Evolutionary conservation across 2,797 vertebrate species (phyloP), one percentile per base, ranked within the genome.

Genomic region (Sebastes iracundus): DNA sequence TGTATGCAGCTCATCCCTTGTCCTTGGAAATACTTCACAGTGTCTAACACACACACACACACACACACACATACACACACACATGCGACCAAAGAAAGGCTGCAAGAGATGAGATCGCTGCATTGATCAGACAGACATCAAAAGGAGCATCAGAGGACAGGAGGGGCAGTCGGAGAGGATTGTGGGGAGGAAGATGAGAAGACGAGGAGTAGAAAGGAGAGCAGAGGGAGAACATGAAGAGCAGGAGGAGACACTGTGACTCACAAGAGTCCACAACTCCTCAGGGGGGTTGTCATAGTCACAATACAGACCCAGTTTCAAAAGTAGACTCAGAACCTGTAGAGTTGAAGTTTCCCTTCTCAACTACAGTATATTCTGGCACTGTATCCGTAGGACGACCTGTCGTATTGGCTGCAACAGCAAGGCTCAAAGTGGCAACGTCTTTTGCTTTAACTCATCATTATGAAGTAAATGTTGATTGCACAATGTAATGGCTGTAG

Each of bases 121-220:
- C 71, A 14, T 52, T 14, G 61, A 46, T 38, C 18, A 33, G 22
- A 14, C 42, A 22, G 55, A 89, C 69, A 77, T 85, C 65, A 85
- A 77, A 79, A 69, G 49, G 2, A 32, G 32, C 66, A 65, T 63
- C 58, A 79, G 75, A 71, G 59, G 23, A 30, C 35, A 27, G 42
- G 32, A 42, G 60, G 23, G 25, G 53, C 75, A 23, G 71, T 16
- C 74, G 22, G 58, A 58, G 63, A 74, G 76, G 79, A 61, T 12
- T 62, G 64, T 82, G 68, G 35, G 77, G 27, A 63, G 62, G 30
- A 46, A 55, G 73, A 82, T 78, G 68, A 81, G 69, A 85, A 52
- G 68, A 72, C 5, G 20, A 71, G 32, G 33, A 61, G 76, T 62
- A 66, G 27, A 49, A 64, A 60, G 35, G 49, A 75, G 49, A 69